Percentiles rank a stretch among this genome's conserved stretches.
Conservation (phyloP, 2,797 vertebrate genomes). For the Girardinus metallicus region DNA sequence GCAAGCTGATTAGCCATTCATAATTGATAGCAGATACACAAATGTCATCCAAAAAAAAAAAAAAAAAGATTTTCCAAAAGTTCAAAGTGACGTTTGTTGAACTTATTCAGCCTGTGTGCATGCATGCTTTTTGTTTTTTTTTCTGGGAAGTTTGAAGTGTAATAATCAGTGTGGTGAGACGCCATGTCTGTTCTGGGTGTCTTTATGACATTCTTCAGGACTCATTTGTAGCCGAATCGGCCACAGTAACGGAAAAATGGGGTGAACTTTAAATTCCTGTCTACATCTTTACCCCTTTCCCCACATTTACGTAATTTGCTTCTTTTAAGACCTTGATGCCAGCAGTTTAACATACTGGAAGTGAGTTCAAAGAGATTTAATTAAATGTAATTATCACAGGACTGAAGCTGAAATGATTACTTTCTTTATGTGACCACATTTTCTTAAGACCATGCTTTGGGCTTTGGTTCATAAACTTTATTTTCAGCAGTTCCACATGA, state of each 20-base stretch:
- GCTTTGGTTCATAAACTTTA: conserved; percentile 16
- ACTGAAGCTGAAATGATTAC: conserved; percentile 17
- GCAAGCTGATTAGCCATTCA: neutral
- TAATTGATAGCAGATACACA: neutral
- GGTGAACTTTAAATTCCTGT: conserved; percentile 48
- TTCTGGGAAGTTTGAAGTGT: conserved; percentile 43
- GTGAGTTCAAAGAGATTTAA: conserved; percentile 23
- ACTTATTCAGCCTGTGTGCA: conserved; percentile 23
- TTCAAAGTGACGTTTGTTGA: conserved; percentile 5
- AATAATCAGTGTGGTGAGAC: conserved; percentile 74
- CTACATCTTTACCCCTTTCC: conserved; percentile 32
- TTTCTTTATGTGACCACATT: conserved; percentile 14
- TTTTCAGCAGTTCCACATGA: conserved; percentile 31
- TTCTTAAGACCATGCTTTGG: conserved; percentile 1
- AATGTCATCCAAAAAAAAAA: neutral
- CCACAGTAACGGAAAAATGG: conserved; percentile 55
- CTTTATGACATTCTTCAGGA: conserved; percentile 75
- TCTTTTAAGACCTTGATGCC: conserved; percentile 26
- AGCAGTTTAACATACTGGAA: conserved; percentile 39
- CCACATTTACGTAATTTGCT: conserved; percentile 35
- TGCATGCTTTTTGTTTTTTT: conserved; percentile 24
- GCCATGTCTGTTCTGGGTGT: conserved; percentile 66
- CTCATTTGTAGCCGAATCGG: conserved; percentile 74
- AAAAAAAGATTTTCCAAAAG: conserved; percentile 20
- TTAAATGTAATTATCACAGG: conserved; percentile 39